Conservation (phyloP, 2,113 vertebrate species). For the Chloropsis cyanopogon region DNA sequence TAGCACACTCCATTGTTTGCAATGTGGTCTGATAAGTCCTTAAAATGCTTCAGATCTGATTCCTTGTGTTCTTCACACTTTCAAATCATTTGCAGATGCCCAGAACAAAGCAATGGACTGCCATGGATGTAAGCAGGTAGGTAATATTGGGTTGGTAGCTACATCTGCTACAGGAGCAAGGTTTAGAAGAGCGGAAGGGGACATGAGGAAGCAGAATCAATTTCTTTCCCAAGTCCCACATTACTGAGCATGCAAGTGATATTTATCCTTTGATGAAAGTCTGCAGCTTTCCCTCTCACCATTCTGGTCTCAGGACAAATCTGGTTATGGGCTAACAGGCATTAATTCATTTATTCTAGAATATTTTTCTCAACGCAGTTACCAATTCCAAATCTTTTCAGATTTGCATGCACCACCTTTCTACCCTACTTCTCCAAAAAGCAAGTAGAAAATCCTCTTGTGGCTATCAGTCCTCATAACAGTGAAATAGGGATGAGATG, state of each 20-base stretch:
- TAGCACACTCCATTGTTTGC: not conserved
- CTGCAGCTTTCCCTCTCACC: not conserved
- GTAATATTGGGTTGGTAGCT: not conserved
- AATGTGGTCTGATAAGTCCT: not conserved
- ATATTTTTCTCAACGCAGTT: not conserved
- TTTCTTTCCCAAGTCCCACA: not conserved
- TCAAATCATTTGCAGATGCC: not conserved
- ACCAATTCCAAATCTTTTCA: not conserved
- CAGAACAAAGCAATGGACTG: not conserved
- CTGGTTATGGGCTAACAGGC: not conserved
- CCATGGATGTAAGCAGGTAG: not conserved
- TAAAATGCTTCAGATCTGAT: not conserved
- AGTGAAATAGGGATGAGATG: not conserved
- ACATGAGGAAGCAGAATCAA: rapidly evolving
- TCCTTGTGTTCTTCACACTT: not conserved
- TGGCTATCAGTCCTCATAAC: not conserved
- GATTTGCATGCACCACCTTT: not conserved
- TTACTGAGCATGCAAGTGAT: not conserved
- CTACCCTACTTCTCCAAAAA: not conserved
- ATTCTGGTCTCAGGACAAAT: not conserved
- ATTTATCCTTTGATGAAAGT: not conserved
- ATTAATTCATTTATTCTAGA: not conserved
- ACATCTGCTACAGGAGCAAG: not conserved
- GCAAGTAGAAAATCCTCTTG: not conserved
- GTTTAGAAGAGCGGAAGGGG: not conserved